phyloP scores from a whole-genome alignment of 2,113 vertebrate genomes.

The Synchiropus splendidus region DNA sequence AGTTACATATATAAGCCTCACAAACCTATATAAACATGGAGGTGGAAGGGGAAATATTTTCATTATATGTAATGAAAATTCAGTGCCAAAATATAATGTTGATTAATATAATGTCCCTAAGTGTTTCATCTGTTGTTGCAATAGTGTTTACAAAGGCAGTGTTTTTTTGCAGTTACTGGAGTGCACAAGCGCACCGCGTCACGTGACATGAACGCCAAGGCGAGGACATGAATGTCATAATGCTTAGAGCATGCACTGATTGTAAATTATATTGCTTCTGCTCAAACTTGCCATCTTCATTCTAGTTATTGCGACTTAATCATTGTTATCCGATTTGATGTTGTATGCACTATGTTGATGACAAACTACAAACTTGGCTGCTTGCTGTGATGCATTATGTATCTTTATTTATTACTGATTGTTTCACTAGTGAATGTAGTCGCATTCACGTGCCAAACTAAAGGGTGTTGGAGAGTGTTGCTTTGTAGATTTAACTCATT shows the following conservation, averaged over 20 bases:
- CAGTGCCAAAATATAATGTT: constrained; percentile 72
- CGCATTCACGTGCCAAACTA: constrained; percentile 58
- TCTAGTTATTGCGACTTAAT: constrained; percentile 61
- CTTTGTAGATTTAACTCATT: constrained; percentile 61
- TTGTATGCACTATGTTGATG: constrained; percentile 73
- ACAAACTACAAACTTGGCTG: constrained; percentile 64
- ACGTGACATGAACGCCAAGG: constrained; percentile 50
- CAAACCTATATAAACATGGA: constrained; percentile 37
- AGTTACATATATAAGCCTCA: constrained; percentile 34
- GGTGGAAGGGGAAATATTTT: constrained; percentile 56
- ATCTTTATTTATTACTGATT: constrained; percentile 62
- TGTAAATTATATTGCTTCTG: constrained; percentile 75
- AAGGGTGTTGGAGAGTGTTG: constrained; percentile 54
- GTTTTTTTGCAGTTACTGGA: constrained; percentile 62
- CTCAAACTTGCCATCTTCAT: constrained; percentile 60
- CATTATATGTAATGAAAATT: constrained; percentile 65
- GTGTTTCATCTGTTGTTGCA: constrained; percentile 64
- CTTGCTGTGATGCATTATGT: constrained; percentile 69
- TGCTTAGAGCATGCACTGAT: constrained; percentile 72
- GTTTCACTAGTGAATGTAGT: constrained; percentile 55
- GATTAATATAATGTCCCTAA: constrained; percentile 64
- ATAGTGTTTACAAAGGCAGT: constrained; percentile 65
- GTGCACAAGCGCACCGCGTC: constrained; percentile 53
- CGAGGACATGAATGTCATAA: constrained; percentile 67
- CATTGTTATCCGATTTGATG: constrained; percentile 72